Conservation (phyloP, 2,113 vertebrate genomes). For the Parotia lawesii region DNA sequence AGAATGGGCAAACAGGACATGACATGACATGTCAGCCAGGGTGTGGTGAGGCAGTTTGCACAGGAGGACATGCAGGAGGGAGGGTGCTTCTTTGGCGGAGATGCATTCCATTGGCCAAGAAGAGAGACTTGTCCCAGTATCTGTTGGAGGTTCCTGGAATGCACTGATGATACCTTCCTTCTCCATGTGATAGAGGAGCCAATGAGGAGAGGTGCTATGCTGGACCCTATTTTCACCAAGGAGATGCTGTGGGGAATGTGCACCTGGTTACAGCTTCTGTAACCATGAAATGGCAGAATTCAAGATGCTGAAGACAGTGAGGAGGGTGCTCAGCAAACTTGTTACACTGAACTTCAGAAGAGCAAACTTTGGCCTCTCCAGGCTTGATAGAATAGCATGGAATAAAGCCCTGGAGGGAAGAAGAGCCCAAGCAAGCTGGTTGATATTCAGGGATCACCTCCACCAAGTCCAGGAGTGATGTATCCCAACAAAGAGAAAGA, state of each 20-base stretch:
- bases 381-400: neutral
- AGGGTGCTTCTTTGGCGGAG: neutral
- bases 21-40: neutral
- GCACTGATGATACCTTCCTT: accelerated
- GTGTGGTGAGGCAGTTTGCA: neutral
- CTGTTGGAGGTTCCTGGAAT: neutral
- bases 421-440: neutral
- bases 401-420: neutral
- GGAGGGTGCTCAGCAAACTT: neutral
- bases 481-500: neutral
- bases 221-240: neutral
- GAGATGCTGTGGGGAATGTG: neutral
- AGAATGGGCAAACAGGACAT: neutral
- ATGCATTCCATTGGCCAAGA: neutral
- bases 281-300: neutral
- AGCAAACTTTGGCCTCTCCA: neutral
- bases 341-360: neutral
- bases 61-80: accelerated
- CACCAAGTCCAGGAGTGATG: neutral
- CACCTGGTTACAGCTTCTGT: neutral
- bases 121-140: neutral
- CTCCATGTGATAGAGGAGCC: neutral
- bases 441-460: neutral
- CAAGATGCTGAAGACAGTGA: neutral
- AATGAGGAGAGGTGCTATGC: neutral